Base-by-base conservation (phyloP, 2,888 invertebrate species). In the Drosophila testacea region DNA sequence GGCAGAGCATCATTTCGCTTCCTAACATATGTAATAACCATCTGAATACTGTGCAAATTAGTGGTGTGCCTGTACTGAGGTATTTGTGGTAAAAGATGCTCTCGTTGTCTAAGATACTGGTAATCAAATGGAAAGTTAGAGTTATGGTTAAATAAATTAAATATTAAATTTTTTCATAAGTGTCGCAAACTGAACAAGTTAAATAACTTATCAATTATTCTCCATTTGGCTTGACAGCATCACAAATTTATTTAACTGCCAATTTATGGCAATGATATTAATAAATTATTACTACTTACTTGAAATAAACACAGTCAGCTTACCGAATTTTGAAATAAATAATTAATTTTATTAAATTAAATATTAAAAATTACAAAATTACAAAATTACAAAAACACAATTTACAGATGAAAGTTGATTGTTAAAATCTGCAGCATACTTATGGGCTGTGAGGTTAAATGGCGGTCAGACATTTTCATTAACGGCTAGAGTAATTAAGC, bases 1-100 rank as follows among this genome's bases (percentile, higher is more conserved):
- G 64, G 46, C 63, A 13, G 36, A 54, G 16, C 69, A 61, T 55
- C 47, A 36, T 34, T 22, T 30, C 39, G 39, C 41, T 27, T 30
- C 27, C 52, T 54, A 54, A 38, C 62, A 64, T 50, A 22, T 61
- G 52, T 50, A 42, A 55, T 44, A 61, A 27, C 61, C 38, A 57
- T 48, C 51, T 55, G 6, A 39, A 32, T 34, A 22, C 44, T 41
- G 51, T 42, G 2, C 27, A 22, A 30, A 10, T 16, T n/a, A 0
- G 11, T 22, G 13, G 36, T 50, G 30, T 22, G 4, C 22, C 27
- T 44, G 6, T 5, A 44, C 6, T 34, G 9, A 11, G 22, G 32
- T 16, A 22, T 30, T 56, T 30, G 30, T 56, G 42, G 1, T 0
- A 4, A 44, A 7, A 39, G 7, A 13, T 6, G 7, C 7, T 32